A percentile compares a stretch with the other conserved stretches of the same genome.
phyloP scores from a whole-genome alignment of 2,797 vertebrate genomes.

The Dryobates pubescens region DNA sequence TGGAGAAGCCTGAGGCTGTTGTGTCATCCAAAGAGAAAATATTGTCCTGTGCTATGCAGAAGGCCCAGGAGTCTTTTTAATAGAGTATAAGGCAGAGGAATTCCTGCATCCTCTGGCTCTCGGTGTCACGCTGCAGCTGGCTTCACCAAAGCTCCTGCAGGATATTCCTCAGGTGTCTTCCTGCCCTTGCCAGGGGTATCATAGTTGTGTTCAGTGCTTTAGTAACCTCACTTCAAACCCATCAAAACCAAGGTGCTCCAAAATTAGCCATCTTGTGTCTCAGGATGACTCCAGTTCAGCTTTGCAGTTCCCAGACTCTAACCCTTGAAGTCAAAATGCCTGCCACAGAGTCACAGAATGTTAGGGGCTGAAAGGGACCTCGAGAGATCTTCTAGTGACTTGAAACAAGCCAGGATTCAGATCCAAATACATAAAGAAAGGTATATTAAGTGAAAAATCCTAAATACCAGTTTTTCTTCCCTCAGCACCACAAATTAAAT shows the following conservation, averaged over 20 bases:
- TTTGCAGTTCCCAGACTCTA: not conserved
- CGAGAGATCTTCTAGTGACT: not conserved
- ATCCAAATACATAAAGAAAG: not conserved
- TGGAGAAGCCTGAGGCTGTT: conserved; percentile 53
- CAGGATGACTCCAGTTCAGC: not conserved
- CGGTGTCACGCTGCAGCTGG: not conserved
- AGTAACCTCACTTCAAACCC: not conserved
- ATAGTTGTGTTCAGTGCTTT: not conserved
- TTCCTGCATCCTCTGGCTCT: not conserved
- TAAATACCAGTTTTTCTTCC: not conserved
- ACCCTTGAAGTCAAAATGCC: not conserved
- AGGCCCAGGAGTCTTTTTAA: not conserved
- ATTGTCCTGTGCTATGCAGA: not conserved
- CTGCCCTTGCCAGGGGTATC: not conserved
- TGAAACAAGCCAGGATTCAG: not conserved
- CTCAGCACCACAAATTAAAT: not conserved
- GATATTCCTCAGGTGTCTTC: not conserved
- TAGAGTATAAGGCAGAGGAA: not conserved
- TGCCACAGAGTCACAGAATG: no score
- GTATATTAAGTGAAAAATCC: not conserved
- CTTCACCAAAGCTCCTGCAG: not conserved
- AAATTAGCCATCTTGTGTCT: accelerated
- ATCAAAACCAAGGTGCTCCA: not conserved
- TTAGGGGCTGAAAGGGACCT: no score
- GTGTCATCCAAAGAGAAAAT: conserved; percentile 23